Percentiles rank a stretch among this genome's conserved stretches.
Evolutionary conservation across 2,888 invertebrate genomes (phyloP).

Genomic region (Brassicogethes aeneus): DNA sequence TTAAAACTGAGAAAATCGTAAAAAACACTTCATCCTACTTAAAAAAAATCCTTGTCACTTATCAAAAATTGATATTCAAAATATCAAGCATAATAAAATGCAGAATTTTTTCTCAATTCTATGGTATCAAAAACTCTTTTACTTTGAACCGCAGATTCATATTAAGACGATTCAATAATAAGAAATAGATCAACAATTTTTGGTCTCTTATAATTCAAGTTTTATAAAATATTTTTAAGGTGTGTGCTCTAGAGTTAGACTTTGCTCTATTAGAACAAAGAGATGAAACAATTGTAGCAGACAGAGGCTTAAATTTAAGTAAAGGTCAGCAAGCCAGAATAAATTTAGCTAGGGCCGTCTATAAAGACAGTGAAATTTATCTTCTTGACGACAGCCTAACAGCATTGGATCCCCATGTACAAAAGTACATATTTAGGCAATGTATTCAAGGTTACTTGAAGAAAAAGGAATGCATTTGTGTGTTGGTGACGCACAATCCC

Average conservation of each 20-base stretch:
- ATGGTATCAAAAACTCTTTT: too few relatives aligned
- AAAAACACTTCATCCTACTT: too few relatives aligned
- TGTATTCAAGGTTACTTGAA: slow-evolving; percentile 36
- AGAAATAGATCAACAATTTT: too few relatives aligned
- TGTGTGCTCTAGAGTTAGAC: slow-evolving; percentile 58
- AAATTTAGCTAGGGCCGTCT: slow-evolving; percentile 66
- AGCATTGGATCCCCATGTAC: slow-evolving; percentile 69
- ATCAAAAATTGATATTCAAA: too few relatives aligned
- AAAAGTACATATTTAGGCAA: slow-evolving; percentile 59
- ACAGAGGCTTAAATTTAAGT: slow-evolving; percentile 68
- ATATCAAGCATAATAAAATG: too few relatives aligned
- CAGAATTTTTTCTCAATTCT: too few relatives aligned
- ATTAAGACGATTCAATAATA: too few relatives aligned
- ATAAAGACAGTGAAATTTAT: slow-evolving; percentile 68
- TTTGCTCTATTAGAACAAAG: slow-evolving; percentile 43
- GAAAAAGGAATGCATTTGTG: slow-evolving; percentile 42
- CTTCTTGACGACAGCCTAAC: slow-evolving; percentile 72
- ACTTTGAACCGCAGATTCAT: too few relatives aligned
- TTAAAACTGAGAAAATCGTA: too few relatives aligned
- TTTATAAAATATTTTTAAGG: slow-evolving; percentile 23
- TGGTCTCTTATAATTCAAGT: too few relatives aligned
- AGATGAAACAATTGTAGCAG: slow-evolving; percentile 72
- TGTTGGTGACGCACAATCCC: slow-evolving; percentile 40
- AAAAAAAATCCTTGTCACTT: too few relatives aligned
- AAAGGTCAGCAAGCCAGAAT: slow-evolving; percentile 79